Percentiles rank a stretch among this genome's conserved stretches.
Evolutionary conservation across 2,888 invertebrate genomes (phyloP).

Genomic region (Neoaliturus tenellus): DNA sequence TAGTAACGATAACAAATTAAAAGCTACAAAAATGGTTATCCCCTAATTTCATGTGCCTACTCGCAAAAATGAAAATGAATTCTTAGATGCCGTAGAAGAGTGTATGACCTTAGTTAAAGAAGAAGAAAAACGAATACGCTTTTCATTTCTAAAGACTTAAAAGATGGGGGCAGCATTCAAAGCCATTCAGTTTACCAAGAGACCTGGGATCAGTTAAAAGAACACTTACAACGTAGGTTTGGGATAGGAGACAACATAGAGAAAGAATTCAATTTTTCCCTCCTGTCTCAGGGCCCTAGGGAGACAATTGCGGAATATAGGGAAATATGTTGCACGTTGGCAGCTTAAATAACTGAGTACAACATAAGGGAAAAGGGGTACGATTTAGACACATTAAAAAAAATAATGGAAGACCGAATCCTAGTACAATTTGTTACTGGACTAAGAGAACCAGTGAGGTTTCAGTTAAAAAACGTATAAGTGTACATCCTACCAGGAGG

Average conservation of each 20-base stretch:
- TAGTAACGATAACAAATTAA: background rate
- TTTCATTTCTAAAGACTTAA: background rate
- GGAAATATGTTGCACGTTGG: background rate
- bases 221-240: conserved; percentile 23
- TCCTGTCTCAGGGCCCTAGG: background rate
- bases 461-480: background rate
- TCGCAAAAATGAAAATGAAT: background rate
- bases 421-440: too few relatives aligned
- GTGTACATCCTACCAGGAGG: conserved; percentile 3
- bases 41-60: background rate
- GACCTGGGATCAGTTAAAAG: conserved; percentile 2
- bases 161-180: conserved; percentile 5
- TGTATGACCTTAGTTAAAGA: background rate
- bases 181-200: background rate
- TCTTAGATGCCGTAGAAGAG: conserved; percentile 5
- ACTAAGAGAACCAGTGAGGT: conserved; percentile 5
- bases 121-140: background rate
- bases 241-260: conserved; percentile 10
- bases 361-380: conserved; percentile 26
- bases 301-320: conserved; percentile 19
- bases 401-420: conserved; percentile 26
- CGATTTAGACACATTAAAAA: background rate
- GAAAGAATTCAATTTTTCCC: conserved; percentile 26
- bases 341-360: conserved; percentile 13
- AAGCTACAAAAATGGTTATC: background rate